phyloP scores from a whole-genome alignment of 1,140 invertebrate genomes.

The Nymphalis io region DNA sequence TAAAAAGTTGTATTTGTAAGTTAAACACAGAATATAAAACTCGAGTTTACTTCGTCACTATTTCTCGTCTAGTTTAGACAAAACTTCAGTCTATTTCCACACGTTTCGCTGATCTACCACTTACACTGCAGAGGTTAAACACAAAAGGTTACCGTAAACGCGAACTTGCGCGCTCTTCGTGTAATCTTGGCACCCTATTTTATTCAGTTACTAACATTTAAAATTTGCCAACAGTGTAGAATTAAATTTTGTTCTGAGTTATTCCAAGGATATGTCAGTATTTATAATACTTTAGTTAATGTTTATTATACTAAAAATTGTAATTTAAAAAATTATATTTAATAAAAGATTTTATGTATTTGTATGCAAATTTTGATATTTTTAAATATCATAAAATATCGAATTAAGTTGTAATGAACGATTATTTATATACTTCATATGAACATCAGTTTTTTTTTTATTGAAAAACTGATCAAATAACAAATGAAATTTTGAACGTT shows the following conservation, averaged over 20 bases:
- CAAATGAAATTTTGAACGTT: not conserved
- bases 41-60: not conserved
- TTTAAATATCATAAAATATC: no score
- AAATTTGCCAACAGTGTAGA: not conserved
- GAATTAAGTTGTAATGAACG: no score
- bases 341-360: no score
- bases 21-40: constrained; percentile 3
- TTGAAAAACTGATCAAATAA: no score
- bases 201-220: not conserved
- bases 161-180: not conserved
- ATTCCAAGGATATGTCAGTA: no score
- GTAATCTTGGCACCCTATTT: constrained; percentile 3
- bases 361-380: no score
- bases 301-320: no score
- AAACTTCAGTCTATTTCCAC: constrained; percentile 11
- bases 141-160: constrained; percentile 7
- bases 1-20: not conserved
- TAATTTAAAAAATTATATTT: no score
- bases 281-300: no score
- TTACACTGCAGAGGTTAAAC: constrained; percentile 20
- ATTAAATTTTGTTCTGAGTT: no score
- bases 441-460: no score
- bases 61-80: constrained; percentile 3
- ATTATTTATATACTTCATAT: no score
- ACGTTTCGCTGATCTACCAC: constrained; percentile 19